Evolutionary conservation across 2,797 vertebrate species (phyloP).

Genomic region (Malurus leucopterus): DNA sequence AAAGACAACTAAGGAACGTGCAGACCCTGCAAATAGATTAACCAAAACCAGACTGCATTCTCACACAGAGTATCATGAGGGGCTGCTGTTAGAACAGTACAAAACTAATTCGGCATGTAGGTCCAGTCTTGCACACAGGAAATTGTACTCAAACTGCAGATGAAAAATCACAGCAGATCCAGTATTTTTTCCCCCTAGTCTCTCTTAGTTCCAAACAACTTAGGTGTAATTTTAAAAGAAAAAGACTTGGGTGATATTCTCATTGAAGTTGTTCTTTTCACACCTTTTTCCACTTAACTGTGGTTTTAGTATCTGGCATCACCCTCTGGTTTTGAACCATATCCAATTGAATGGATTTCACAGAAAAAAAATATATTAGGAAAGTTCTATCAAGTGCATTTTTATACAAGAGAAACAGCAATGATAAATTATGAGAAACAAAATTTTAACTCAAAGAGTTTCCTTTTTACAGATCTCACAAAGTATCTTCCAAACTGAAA

Average conservation of each 20-base stretch:
- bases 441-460: not conserved
- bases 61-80: not conserved
- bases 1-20: not conserved
- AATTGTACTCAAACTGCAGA: not conserved
- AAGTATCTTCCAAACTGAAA: not conserved
- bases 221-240: not conserved
- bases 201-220: not conserved
- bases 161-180: not conserved
- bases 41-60: not conserved
- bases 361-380: not conserved
- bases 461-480: not conserved
- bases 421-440: not conserved
- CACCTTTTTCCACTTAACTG: not conserved
- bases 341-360: not conserved
- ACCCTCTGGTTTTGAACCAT: not conserved
- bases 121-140: not conserved
- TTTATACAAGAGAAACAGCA: not conserved
- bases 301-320: not conserved
- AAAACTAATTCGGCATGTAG: not conserved
- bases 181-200: not conserved
- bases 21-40: not conserved
- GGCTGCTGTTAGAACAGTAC: not conserved
- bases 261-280: not conserved
- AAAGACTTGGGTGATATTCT: not conserved
- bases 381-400: not conserved